phyloP scores from a whole-genome alignment of 2,113 vertebrate species.

The Hippoglossus stenolepis region DNA sequence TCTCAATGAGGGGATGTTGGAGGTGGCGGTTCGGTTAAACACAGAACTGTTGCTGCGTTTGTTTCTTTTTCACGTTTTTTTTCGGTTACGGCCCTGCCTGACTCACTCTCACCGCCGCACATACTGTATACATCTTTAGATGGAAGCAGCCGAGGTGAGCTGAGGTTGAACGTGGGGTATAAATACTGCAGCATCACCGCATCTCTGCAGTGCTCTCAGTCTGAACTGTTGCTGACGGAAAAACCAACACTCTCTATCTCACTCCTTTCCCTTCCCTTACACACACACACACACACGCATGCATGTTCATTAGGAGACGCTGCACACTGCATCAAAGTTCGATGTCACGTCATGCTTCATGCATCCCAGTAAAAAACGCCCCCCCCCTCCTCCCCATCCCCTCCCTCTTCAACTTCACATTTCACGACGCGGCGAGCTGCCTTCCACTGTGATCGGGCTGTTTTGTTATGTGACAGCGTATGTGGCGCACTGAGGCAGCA shows the following conservation, averaged over 20 bases:
- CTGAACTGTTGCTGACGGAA: constrained; percentile 66
- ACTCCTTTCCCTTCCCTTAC: constrained; percentile 1
- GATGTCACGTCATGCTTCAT: neutral
- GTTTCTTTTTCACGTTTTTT: neutral
- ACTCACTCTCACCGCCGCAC: constrained; percentile 33
- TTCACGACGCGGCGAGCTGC: neutral
- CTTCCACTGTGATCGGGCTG: constrained; percentile 19
- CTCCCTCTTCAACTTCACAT: constrained; percentile 8
- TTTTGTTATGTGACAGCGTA: constrained; percentile 41
- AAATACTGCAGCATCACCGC: constrained; percentile 74
- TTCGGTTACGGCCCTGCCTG: constrained; percentile 17
- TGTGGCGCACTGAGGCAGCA: constrained; percentile 48
- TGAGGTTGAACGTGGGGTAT: constrained; percentile 68
- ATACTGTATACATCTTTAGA: constrained; percentile 41
- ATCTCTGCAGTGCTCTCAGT: constrained; percentile 72
- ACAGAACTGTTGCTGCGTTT: neutral
- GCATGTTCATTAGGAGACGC: constrained; percentile 19
- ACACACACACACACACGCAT: neutral
- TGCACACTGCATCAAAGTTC: constrained; percentile 17
- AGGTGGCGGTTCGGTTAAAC: too few species aligned
- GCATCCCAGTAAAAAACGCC: neutral
- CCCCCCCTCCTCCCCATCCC: too few species aligned
- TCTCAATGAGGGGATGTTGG: too few species aligned
- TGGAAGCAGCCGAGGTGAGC: constrained; percentile 66
- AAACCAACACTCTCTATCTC: constrained; percentile 53